Evolutionary conservation across 2,888 invertebrate genomes (phyloP), one percentile per base, ranked within the genome.

Genomic region (Lepidocyrtoides sp.): DNA sequence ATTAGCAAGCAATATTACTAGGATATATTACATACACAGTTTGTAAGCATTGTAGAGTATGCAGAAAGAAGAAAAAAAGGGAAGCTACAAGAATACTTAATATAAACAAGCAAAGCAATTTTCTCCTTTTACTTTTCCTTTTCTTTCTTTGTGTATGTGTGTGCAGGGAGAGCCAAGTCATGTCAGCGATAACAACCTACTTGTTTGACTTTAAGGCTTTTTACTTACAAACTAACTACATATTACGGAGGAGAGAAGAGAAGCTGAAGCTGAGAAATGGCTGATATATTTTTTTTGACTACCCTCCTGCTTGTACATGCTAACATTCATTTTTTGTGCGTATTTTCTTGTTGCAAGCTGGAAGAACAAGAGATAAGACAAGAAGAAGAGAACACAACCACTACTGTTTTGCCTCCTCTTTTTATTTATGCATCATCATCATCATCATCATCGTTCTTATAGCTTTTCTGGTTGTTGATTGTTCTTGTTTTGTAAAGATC

Each of bases 31-130:
- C n/a, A n/a, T n/a, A 48, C 41, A 41, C 41, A 41, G 10, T 41
- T 41, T 41, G 4, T 7, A 7, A 41, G 41, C 41, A 41, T 41
- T 41, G 7, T 57, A 57, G 17, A 3, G 4, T 57, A n/a, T n/a
- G n/a, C n/a, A n/a, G n/a, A n/a, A n/a, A n/a, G n/a, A n/a, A n/a
- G n/a, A n/a, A n/a, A n/a, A n/a, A n/a, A n/a, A n/a, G n/a, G n/a
- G n/a, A n/a, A n/a, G n/a, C n/a, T 8, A 60, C 23, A 10, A 7
- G 17, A 57, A 60, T n/a, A n/a, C n/a, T n/a, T 5, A 60, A 17
- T 7, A 60, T 60, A 29, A 72, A 72, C 72, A 72, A 72, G 44
- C 23, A 72, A 41, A 72, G 72, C 26, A 48, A 75, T 75, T 75
- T 60, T 48, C 23, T 48, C 23, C n/a, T 4, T 26, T 8, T 23